Base-by-base conservation (phyloP, 2,113 vertebrate species). In the Zosterops japonicus region DNA sequence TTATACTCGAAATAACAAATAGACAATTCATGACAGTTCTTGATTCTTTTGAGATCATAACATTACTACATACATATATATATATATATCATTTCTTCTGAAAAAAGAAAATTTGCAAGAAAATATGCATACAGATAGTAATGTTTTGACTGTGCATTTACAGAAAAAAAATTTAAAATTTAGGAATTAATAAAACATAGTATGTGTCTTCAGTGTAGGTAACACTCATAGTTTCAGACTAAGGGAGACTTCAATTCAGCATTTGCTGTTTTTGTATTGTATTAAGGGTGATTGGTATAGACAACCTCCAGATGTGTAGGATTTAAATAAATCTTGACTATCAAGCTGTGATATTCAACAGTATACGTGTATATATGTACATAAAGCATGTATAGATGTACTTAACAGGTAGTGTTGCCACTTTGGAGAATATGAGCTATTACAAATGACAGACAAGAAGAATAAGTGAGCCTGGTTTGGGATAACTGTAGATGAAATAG, bases 51-150 rank as follows among this genome's bases (percentile, higher is more conserved):
- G 21, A 44, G 50, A 46, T n/a, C 10, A 8, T n/a, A 44, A 22
- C 9, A 9, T 78, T 75, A 10, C 35, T 31, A 11, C 0, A 0
- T 42, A 14, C 18, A 25, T 27, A 25, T 29, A 21, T 4, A 2
- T 88, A 20, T 27, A 25, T 29, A 21, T 4, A 2, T 88, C 18
- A 53, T 49, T 91, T 79, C n/a, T 83, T 76, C 61, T 83, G n/a
- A 41, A 61, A 23, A 35, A 61, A 47, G 20, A 42, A 76, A 41
- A 47, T 44, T 36, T 75, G 4, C 1, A 5, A 23, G 44, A 67
- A 87, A 23, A 46, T 1, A 39, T 33, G 10, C 23, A 31, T 70
- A 20, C 11, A 10, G 2, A 0, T 78, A 36, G 27, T 49, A 71
- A 52, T 61, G 23, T 47, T 87, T 44, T 57, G 25, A n/a, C 44